Percentiles rank a stretch among this genome's conserved stretches.
Conservation (phyloP, 64 coral and sea anemone genomes). For the Trachythela sp. region DNA sequence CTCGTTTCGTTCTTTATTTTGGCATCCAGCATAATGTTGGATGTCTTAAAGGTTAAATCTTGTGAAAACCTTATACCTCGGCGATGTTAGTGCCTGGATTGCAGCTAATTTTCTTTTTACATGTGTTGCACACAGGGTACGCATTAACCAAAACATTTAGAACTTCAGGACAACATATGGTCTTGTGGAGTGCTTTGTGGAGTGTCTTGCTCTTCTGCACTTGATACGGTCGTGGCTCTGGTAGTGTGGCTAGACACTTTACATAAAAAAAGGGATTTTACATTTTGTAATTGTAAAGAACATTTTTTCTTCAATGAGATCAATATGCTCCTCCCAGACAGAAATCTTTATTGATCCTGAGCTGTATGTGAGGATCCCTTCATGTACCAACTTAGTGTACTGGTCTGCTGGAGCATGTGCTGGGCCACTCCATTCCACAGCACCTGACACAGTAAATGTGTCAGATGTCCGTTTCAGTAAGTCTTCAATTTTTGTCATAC, state of each 20-base stretch:
- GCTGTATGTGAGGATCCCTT: slow-evolving; percentile 30
- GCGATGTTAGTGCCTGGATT: slow-evolving; percentile 37
- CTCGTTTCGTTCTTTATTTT: too few species aligned
- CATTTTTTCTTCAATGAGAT: slow-evolving; percentile 3
- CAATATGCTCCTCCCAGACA: slow-evolving; percentile 38
- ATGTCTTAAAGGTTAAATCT: too few species aligned
- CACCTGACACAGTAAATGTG: neutral
- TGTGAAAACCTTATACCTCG: too few species aligned
- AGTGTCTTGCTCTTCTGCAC: slow-evolving; percentile 29
- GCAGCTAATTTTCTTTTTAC: slow-evolving; percentile 35
- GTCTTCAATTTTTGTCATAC: neutral
- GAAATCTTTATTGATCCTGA: slow-evolving; percentile 21
- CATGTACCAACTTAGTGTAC: neutral
- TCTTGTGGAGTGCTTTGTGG: neutral
- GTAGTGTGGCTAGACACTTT: slow-evolving; percentile 39
- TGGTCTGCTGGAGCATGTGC: slow-evolving; percentile 22
- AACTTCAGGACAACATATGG: slow-evolving; percentile 42
- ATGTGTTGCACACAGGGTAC: slow-evolving; percentile 44
- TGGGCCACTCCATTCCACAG: neutral
- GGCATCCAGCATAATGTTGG: too few species aligned
- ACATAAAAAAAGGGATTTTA: slow-evolving; percentile 29
- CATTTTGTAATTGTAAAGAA: slow-evolving; percentile 55
- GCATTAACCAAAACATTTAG: slow-evolving; percentile 23
- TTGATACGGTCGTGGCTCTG: slow-evolving; percentile 27
- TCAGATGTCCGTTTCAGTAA: neutral